Base-by-base conservation (phyloP, 2,888 invertebrate species). In the Agrotis segetum region DNA sequence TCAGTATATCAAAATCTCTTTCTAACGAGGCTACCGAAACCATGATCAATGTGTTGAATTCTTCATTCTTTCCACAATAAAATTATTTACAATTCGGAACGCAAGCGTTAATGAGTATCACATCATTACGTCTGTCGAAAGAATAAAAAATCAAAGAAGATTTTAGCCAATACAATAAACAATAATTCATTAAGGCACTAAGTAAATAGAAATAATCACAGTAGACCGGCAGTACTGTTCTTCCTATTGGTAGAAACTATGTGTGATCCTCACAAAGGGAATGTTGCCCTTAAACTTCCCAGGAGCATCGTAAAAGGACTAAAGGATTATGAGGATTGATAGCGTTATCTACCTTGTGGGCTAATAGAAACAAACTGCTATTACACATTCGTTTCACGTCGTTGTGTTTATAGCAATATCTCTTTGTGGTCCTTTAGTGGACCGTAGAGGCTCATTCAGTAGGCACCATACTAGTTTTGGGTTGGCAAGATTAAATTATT, bases 301-400 rank as follows among this genome's bases (percentile, higher is more conserved):
- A 11, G 14, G 59, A 76, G 58, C 40, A 62, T 67, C 56, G 62
- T 77, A 49, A 55, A 60, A 76, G 58, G 40, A 40, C 71, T 46
- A 50, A 47, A n/a, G 56, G 24, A 46, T 71, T 71, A 77, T 74
- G 58, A 66, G 53, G 73, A 75, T 78, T 74, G 71, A 74, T 74
- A 62, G 77, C 49, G 49, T 70, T 74, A 61, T 46, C 13, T 77
- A 70, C 77, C 77, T 71, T 46, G 46, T 13, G 44, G 44, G 24
- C 6, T 74, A 74, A 74, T 74, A 77, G 71, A 71, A 77, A 74
- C 17, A 40, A 74, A 77, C 49, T 60, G 40, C 47, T 74, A 46
- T 68, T 62, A 77, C 71, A 77, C 71, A 60, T 77, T 56, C 16
- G 24, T 62, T 47, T 24, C 34, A 40, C 5, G 34, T 24, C n/a